phyloP scores from a whole-genome alignment of 2,888 invertebrate genomes.

The Folsomia candida region DNA sequence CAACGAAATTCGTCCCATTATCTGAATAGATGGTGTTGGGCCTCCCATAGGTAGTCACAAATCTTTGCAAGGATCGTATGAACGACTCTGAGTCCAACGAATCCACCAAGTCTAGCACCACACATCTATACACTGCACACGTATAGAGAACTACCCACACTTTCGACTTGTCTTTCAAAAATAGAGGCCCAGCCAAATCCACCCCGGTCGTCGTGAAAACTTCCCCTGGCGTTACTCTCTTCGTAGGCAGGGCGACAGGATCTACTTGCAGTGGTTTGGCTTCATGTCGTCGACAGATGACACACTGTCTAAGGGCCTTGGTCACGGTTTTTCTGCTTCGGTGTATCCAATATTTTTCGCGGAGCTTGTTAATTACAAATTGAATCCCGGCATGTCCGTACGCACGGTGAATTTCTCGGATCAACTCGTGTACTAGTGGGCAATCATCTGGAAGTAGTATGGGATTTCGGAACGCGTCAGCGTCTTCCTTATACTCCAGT shows the following conservation, averaged over 20 bases:
- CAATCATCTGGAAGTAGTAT: constrained; percentile 8
- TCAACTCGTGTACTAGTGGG: neutral
- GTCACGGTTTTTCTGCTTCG: neutral
- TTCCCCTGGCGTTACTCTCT: neutral
- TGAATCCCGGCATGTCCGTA: constrained; percentile 9
- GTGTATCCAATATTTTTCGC: constrained; percentile 19
- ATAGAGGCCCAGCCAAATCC: constrained; percentile 54
- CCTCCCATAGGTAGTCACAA: constrained; percentile 52
- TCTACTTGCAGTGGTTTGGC: neutral
- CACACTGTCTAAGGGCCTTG: constrained; percentile 13
- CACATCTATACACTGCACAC: constrained; percentile 53
- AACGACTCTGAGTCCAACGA: constrained; percentile 51
- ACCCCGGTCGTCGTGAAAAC: constrained; percentile 46
- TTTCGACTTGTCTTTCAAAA: constrained; percentile 46
- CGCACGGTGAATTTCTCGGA: neutral
- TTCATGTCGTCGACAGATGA: constrained; percentile 46
- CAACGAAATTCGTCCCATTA: constrained; percentile 54
- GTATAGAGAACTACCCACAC: constrained; percentile 53
- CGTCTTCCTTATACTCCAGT: too few relatives aligned
- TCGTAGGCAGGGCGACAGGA: neutral
- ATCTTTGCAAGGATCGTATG: constrained; percentile 51
- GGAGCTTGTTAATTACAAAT: neutral
- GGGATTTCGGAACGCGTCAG: neutral
- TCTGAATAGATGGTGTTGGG: constrained; percentile 53
- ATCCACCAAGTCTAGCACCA: constrained; percentile 53